Evolutionary conservation across 2,113 vertebrate genomes (phyloP), one percentile per base, ranked within the genome.

Genomic region (Ptilorrhoa leucosticta): DNA sequence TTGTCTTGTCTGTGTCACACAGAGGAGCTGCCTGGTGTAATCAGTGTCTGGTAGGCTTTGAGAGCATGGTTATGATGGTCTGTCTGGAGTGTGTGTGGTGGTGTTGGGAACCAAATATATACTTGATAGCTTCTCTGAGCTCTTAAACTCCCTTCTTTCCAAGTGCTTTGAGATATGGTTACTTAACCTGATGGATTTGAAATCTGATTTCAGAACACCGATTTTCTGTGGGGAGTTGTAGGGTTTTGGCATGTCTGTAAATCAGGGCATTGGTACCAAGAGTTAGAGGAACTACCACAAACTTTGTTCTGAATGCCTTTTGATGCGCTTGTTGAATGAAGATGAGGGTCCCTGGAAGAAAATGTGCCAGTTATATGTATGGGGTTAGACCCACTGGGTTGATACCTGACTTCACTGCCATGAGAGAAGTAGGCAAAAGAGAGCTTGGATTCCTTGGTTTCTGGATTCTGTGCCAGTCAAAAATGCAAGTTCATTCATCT

Each of bases 361-460:
- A 40, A 8, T 26, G 4, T 0, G 2, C 7, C 16, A 44, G 15
- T 56, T 72, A 1, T 1, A 1, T 17, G 18, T 37, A 7, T 6
- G 14, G 54, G 13, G 18, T 11, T 66, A 60, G 44, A 53, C 13
- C 15, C 16, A 18, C 13, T 24, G 33, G 12, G 3, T 13, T 56
- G 47, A 19, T 12, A 11, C 1, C 24, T 56, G 44, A 48, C 37
- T 73, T 84, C 14, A 11, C 9, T 71, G 44, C 65, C 19, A 14
- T 45, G 20, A 53, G 37, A 75, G 15, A 7, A 66, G 37, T 5
- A 73, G 42, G 28, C 8, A 63, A 35, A 68, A 64, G 14, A 54
- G 75, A 60, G 9, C 20, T 75, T 89, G n/a, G 21, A n/a, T 68
- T 83, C 45, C 53, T 72, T 84, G 27, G 2, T n/a, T 82, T 82